Percentiles rank a stretch among this genome's conserved stretches.
Evolutionary conservation across 2,797 vertebrate species (phyloP).

Genomic region (Mastacembelus armatus): DNA sequence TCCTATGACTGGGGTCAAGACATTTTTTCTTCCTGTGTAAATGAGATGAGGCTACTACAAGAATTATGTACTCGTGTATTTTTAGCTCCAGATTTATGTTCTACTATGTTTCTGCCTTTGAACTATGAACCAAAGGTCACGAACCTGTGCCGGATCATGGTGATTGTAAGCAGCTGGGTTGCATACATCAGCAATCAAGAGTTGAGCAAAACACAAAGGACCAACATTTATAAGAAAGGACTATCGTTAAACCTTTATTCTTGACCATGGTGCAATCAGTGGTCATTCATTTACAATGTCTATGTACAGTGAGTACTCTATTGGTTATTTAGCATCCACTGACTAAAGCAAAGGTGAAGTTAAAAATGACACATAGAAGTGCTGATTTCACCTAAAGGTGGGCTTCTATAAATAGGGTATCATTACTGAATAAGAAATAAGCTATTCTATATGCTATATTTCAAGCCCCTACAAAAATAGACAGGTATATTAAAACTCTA

Average conservation of each 20-base stretch:
- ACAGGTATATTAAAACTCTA: not conserved
- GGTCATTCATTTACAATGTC: conserved; percentile 35
- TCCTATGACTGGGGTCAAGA: no score
- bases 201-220: conserved; percentile 28
- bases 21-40: no score
- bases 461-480: conserved; percentile 13
- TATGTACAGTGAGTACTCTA: conserved; percentile 6
- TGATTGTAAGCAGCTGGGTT: conserved; percentile 29
- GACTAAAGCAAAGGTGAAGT: no score
- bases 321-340: conserved; percentile 24
- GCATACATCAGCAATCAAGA: conserved; percentile 43
- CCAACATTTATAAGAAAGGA: conserved; percentile 21
- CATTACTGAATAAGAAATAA: not conserved
- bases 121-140: no score
- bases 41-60: no score
- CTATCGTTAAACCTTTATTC: conserved; percentile 32
- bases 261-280: conserved; percentile 50
- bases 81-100: no score
- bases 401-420: not conserved
- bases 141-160: no score
- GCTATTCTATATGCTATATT: conserved; percentile 2
- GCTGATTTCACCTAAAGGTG: conserved; percentile 16
- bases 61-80: no score
- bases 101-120: no score
- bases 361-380: conserved; percentile 12